These are phyloP conservation scores for Octodonta nipae DNA, from an alignment of 2,888 invertebrate species.

Conservation along the genomic window DNA sequence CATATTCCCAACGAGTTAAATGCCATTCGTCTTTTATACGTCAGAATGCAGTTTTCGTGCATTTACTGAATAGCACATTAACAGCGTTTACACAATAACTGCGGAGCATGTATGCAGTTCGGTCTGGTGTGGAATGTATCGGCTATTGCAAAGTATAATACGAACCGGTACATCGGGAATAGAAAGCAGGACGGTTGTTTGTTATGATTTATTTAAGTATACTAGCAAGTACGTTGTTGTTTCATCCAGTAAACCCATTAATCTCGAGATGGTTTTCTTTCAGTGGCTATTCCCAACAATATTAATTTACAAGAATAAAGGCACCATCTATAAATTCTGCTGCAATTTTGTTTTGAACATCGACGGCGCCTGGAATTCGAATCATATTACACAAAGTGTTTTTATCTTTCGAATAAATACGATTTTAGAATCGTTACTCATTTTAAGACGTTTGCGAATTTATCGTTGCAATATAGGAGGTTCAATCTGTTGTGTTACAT, in stretches of 20 bases:
- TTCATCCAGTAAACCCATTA: constrained; percentile 12
- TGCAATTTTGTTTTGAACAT: too few species aligned
- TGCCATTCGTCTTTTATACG: constrained; percentile 25
- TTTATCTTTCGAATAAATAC: too few species aligned
- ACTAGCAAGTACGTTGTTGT: constrained; percentile 15
- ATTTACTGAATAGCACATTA: constrained; percentile 34
- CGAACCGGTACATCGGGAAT: constrained; percentile 21
- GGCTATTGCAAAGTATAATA: constrained; percentile 17
- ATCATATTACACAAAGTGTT: too few species aligned
- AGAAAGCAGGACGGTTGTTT: constrained; percentile 19
- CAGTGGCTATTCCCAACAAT: constrained; percentile 12
- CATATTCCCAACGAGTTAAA: too few species aligned
- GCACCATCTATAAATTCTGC: too few species aligned
- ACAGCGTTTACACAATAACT: constrained; percentile 8
- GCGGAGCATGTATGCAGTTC: constrained; percentile 14
- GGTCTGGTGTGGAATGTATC: constrained; percentile 20
- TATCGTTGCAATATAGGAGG: too few species aligned
- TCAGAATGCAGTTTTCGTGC: constrained; percentile 31
- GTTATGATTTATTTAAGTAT: constrained; percentile 17
- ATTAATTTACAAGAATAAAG: constrained; percentile 15
- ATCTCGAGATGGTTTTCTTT: constrained; percentile 13
- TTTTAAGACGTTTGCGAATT: too few species aligned
- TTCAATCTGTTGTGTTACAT: too few species aligned
- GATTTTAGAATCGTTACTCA: too few species aligned
- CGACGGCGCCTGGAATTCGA: too few species aligned